Base-by-base conservation (phyloP, 2,797 vertebrate species). In the Ptychadena robeensis region DNA sequence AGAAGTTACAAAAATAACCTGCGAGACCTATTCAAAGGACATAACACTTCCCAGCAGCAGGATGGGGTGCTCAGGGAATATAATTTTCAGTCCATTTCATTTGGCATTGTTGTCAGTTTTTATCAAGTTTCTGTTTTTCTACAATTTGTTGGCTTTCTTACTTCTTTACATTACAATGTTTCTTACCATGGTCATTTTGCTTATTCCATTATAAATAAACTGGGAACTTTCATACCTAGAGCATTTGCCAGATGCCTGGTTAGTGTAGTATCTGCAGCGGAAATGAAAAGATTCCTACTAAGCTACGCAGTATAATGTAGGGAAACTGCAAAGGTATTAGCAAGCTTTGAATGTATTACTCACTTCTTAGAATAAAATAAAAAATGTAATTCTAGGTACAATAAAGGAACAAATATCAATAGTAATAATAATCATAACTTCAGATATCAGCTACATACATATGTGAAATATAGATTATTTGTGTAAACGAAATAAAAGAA, bases 91-190 rank as follows among this genome's bases (percentile, higher is more conserved):
- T 79, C 65, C 75, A 79, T 79, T 83, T 63, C 37, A 66, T 32
- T 83, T 83, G 81, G 81, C 81, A 77, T 69, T 14, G 40, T 57
- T 69, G 11, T 71, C 53, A 64, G 25, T n/a, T 37, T 82, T 82
- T 82, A 82, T 82, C 67, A 77, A 32, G 48, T 72, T 82, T 71
- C 66, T 71, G 73, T 48, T 70, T 61, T 77, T 68, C 73, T 82
- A 14, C 64, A 25, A 82, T 61, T 76, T 75, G 22, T 61, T 44
- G 67, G 68, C 80, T 75, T 73, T 73, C 61, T 57, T 64, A 10
- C 34, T n/a, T 66, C 22, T 25, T 44, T 34, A 35, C 15, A 59
- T 68, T 66, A 77, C 27, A 34, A 28, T 57, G 14, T 59, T 28
- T 68, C 30, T 27, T 66, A 63, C 57, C 8, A 37, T 28, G 57